Evolutionary conservation across 2,888 invertebrate species (phyloP).

Genomic region (Phortica magna): DNA sequence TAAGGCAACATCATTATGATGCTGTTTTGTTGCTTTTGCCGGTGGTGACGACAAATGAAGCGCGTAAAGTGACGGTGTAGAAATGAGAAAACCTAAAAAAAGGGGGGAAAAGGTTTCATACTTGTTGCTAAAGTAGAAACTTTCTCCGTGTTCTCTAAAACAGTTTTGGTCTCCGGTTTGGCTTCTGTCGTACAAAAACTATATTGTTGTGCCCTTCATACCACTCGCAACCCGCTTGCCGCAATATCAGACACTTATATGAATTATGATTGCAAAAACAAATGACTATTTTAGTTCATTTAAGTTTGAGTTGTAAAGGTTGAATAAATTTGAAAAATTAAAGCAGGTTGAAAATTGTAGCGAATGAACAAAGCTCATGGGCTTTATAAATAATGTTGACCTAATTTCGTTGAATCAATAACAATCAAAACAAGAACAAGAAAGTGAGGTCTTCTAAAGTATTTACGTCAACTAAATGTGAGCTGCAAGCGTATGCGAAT

Average conservation of each 20-base stretch:
- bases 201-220: not conserved
- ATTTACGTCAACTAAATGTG: constrained; percentile 11
- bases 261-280: constrained; percentile 25
- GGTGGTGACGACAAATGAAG: not conserved
- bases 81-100: not conserved
- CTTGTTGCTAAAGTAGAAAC: not conserved
- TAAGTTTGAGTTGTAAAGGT: not conserved
- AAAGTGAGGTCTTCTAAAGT: not conserved
- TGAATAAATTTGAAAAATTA: too few species aligned
- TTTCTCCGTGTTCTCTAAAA: not conserved
- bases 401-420: not conserved
- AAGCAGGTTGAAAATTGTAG: not conserved
- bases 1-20: not conserved
- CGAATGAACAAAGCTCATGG: not conserved
- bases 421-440: not conserved
- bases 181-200: not conserved
- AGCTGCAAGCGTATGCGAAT: not conserved
- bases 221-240: not conserved
- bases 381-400: constrained; percentile 4
- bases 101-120: not conserved
- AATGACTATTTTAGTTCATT: not conserved
- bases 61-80: not conserved
- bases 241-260: not conserved
- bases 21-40: constrained; percentile 7
- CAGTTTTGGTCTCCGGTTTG: not conserved